phyloP scores from a whole-genome alignment of 2,797 vertebrate genomes.

The Dromococcyx pavoninus region DNA sequence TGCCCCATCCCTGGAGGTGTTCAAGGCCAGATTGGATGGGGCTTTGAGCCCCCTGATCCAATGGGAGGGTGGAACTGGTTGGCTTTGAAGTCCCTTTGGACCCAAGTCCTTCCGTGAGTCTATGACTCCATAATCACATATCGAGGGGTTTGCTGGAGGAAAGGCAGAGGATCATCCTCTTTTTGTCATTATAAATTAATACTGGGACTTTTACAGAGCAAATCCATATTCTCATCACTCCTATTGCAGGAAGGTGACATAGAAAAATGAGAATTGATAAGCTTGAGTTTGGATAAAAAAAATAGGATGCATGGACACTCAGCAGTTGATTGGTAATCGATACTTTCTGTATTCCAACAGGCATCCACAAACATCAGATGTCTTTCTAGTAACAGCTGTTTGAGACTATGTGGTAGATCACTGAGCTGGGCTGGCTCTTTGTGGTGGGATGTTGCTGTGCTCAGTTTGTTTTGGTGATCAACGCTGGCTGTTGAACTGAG shows the following conservation, averaged over 20 bases:
- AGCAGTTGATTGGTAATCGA: background rate
- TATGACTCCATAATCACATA: background rate
- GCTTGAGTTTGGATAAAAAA: background rate
- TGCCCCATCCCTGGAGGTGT: no score
- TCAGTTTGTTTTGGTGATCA: background rate
- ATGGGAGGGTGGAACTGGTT: no score
- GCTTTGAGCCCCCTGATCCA: no score
- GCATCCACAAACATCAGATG: background rate
- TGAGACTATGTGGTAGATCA: background rate
- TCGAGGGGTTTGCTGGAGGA: background rate
- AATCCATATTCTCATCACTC: background rate
- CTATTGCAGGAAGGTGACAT: background rate
- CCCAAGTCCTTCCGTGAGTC: no score
- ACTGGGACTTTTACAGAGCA: background rate
- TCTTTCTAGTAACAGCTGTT: rapidly evolving
- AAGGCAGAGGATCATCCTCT: background rate
- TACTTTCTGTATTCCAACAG: rapidly evolving
- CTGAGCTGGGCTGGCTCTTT: background rate
- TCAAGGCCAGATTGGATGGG: no score
- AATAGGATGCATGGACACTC: background rate
- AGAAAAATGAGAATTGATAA: background rate
- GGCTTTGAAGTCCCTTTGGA: no score
- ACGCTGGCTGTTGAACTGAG: background rate
- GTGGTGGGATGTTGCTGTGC: background rate
- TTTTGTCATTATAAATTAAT: rapidly evolving